Percentiles rank a stretch among this genome's conserved stretches.
These are phyloP conservation scores for Himalopsyche tibetana DNA, from an alignment of 2,888 invertebrate genomes.

Conservation along the genomic window DNA sequence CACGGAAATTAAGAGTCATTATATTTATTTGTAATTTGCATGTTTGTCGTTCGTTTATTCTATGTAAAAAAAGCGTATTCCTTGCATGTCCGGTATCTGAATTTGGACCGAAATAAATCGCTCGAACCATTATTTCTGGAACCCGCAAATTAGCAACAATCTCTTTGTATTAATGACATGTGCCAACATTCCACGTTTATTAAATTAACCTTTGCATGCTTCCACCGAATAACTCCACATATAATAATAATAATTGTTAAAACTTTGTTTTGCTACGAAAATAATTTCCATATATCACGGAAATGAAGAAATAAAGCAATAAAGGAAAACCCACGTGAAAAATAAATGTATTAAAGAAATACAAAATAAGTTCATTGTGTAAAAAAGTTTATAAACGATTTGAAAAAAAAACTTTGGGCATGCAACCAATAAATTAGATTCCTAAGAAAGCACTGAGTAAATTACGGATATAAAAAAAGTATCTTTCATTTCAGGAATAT, in stretches of 20 bases:
- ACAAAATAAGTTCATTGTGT: background rate
- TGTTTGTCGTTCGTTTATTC: background rate
- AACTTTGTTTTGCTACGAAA: background rate
- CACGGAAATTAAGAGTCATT: too few species aligned
- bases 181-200: constrained; percentile 10
- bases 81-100: background rate
- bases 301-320: background rate
- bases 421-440: constrained; percentile 15
- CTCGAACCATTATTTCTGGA: background rate
- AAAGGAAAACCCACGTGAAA: background rate
- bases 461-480: background rate
- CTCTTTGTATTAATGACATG: constrained; percentile 18
- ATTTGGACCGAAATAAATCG: background rate
- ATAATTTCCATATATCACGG: constrained; percentile 24
- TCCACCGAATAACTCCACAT: background rate
- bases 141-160: background rate
- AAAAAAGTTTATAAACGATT: background rate
- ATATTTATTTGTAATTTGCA: background rate
- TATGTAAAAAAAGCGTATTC: background rate
- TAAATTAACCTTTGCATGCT: constrained; percentile 23
- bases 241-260: constrained; percentile 26
- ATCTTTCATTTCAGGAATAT: background rate
- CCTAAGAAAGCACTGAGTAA: background rate
- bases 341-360: too few species aligned
- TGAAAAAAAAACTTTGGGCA: constrained; percentile 5